phyloP scores from a whole-genome alignment of 2,113 vertebrate species.

The Planiliza haematocheilus region DNA sequence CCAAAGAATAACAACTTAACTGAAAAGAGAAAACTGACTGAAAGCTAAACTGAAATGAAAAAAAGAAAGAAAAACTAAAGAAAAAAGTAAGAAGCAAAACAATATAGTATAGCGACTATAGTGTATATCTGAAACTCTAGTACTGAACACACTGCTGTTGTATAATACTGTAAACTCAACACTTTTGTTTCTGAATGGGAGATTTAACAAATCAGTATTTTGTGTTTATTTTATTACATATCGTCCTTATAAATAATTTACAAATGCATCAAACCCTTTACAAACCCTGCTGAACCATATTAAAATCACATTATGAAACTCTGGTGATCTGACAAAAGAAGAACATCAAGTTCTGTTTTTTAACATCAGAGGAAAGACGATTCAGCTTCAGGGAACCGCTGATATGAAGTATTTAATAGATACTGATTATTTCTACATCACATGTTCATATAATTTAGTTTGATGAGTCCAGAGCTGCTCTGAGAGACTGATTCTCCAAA shows the following conservation, averaged over 20 bases:
- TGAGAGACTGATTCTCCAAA: too few species aligned
- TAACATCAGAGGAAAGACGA: neutral
- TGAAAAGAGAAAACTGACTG: too few species aligned
- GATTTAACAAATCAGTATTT: neutral
- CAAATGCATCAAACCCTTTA: too few species aligned
- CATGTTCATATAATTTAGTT: neutral
- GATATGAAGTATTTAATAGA: conserved; percentile 3
- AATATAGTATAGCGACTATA: too few species aligned
- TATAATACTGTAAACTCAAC: conserved; percentile 21
- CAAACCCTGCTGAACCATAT: neutral
- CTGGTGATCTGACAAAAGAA: neutral
- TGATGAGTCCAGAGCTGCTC: neutral
- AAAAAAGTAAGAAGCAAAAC: too few species aligned
- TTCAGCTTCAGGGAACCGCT: neutral
- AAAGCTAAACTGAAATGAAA: too few species aligned
- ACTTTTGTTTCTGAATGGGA: conserved; percentile 25
- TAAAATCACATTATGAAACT: neutral
- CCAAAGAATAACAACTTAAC: too few species aligned
- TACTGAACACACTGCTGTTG: neutral
- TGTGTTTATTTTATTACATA: too few species aligned
- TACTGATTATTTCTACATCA: conserved; percentile 3
- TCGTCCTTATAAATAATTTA: too few species aligned
- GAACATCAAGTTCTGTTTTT: neutral
- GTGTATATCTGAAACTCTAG: neutral
- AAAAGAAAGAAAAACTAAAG: too few species aligned